A percentile compares a stretch with the other conserved stretches of the same genome.
Evolutionary conservation across 2,797 vertebrate species (phyloP).

Genomic region (Diglossa cyanea): DNA sequence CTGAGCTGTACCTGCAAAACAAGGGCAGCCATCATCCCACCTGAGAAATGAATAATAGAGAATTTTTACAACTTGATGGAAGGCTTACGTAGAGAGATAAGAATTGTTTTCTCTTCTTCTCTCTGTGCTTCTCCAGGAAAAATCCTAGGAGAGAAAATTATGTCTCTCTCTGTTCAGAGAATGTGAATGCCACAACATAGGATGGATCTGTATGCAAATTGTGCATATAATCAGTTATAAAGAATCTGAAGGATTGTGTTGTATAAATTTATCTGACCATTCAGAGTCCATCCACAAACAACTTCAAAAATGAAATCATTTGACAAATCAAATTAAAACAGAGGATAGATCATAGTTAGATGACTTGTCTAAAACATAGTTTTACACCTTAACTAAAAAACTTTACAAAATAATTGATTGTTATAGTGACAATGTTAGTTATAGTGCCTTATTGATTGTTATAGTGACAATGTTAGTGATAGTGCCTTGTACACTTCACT

Average conservation of each 20-base stretch:
- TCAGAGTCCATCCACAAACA: background rate
- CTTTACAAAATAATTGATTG: background rate
- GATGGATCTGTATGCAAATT: background rate
- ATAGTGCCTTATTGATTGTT: background rate
- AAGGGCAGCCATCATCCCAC: background rate
- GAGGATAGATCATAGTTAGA: background rate
- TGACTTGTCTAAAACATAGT: background rate
- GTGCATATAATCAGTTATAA: too few relatives aligned
- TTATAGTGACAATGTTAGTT: background rate
- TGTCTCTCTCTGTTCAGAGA: background rate
- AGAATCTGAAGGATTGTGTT: too few relatives aligned
- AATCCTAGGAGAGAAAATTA: background rate
- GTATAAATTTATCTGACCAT: too few relatives aligned
- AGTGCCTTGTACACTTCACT: background rate
- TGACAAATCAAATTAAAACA: background rate
- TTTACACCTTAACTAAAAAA: background rate
- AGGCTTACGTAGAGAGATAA: background rate
- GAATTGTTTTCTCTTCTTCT: background rate
- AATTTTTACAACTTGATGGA: background rate
- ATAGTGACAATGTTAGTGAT: background rate
- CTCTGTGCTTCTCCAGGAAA: background rate
- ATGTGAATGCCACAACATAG: background rate
- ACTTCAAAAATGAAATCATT: background rate
- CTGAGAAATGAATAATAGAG: accelerated
- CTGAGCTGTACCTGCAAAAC: slow-evolving; percentile 89